phyloP scores from a whole-genome alignment of 2,797 vertebrate species.

The Melanotaenia pygmaea region DNA sequence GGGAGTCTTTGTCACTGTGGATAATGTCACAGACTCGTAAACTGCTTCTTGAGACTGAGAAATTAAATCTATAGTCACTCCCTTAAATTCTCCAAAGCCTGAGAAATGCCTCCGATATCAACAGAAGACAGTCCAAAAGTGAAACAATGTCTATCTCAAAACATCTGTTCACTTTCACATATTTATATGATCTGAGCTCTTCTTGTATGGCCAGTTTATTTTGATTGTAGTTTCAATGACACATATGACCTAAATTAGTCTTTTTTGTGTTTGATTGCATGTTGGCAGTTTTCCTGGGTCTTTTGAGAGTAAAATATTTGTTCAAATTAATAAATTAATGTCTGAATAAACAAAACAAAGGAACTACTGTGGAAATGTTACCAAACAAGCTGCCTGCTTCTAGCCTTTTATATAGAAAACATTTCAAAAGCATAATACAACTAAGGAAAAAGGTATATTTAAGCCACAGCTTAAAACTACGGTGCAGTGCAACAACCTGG shows the following conservation, averaged over 20 bases:
- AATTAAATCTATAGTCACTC: slow-evolving; percentile 63
- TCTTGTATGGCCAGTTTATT: too few relatives aligned
- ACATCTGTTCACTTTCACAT: too few relatives aligned
- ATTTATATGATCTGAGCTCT: too few relatives aligned
- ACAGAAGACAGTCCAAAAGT: neutral
- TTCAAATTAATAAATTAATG: neutral
- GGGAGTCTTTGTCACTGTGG: slow-evolving; percentile 69
- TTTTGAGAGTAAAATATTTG: neutral
- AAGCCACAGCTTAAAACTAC: neutral
- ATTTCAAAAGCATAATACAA: neutral
- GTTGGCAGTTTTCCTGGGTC: neutral
- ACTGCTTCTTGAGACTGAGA: slow-evolving; percentile 52
- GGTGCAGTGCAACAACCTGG: neutral
- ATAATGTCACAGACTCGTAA: slow-evolving; percentile 74
- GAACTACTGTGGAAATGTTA: neutral
- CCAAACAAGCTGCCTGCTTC: neutral
- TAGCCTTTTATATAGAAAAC: too few relatives aligned
- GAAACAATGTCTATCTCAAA: too few relatives aligned
- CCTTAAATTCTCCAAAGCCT: slow-evolving; percentile 40
- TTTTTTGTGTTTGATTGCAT: neutral
- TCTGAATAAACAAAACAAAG: neutral
- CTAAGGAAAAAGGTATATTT: neutral
- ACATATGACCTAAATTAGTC: too few relatives aligned
- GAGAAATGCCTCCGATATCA: slow-evolving; percentile 36
- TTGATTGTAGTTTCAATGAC: too few relatives aligned